Evolutionary conservation across 2,797 vertebrate genomes (phyloP), one percentile per base, ranked within the genome.

Genomic region (Stomatorhinus walkeri): DNA sequence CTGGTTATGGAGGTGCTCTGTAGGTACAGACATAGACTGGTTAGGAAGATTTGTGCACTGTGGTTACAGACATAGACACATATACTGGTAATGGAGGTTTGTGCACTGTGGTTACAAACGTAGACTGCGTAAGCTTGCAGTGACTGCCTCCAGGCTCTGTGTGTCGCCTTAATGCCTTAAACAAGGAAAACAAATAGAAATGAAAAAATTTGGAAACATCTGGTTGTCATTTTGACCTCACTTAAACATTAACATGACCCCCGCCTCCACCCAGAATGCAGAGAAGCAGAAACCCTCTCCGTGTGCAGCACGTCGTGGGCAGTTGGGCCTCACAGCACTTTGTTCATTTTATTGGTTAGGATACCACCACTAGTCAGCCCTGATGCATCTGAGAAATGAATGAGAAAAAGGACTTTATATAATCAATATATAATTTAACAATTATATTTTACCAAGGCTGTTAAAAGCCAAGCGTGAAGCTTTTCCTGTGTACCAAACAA

Each of bases 141-240:
- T 83, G 40, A 19, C 36, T 0, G n/a, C 40, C 88, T 61, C 52
- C 76, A 28, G 36, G 32, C 76, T 64, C 88, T 59, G 88, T 48
- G 51, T 81, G 54, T 84, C 54, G 36, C 51, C 79, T 85, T 59
- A 52, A 85, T 46, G 40, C 54, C 84, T 46, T 24, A 88, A 85
- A 88, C 72, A 85, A 88, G 49, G 49, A 81, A 88, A 54, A 81
- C 48, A 81, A 64, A 87, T 87, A 87, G 2, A 85, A 46, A 59
- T n/a, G 81, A 84, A 88, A 83, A 83, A 84, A 49, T 40, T 46
- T 46, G 79, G 40, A 88, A 88, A 88, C 88, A 88, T 88, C 88
- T 88, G 88, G 88, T 84, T 88, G 79, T 59, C 88, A 61, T 88
- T 88, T 88, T 46, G 76, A 43, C 54, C 28, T 59, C 79, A 64